Evolutionary conservation across 2,113 vertebrate species (phyloP).

Genomic region (Silurus glanis): DNA sequence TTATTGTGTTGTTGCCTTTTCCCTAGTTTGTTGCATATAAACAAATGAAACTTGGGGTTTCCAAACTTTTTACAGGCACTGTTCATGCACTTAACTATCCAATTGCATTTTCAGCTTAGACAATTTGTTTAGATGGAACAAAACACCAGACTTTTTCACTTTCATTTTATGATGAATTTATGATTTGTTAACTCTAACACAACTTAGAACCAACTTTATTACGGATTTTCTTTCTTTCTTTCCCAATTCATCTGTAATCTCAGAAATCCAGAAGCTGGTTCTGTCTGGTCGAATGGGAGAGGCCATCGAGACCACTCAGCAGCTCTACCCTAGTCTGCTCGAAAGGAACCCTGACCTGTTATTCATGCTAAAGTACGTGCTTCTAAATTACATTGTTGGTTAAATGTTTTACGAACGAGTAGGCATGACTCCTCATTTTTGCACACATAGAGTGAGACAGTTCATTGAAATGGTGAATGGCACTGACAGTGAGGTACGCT

Average conservation of each 20-base stretch:
- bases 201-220: not conserved
- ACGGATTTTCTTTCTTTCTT: not conserved
- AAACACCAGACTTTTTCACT: not conserved
- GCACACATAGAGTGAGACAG: slow-evolving; percentile 85
- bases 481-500: slow-evolving; percentile 96
- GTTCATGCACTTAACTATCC: not conserved
- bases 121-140: not conserved
- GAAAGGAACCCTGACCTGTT: slow-evolving; percentile 98
- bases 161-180: not conserved
- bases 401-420: not conserved
- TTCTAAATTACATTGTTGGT: not conserved
- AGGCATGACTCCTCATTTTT: not conserved
- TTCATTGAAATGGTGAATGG: slow-evolving; percentile 99
- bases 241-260: slow-evolving; percentile 20
- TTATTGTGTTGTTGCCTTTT: no score
- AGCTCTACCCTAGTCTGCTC: slow-evolving; percentile 96
- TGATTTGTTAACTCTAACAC: not conserved
- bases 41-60: no score
- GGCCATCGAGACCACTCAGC: slow-evolving; percentile 98
- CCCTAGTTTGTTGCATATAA: no score
- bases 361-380: slow-evolving; percentile 95
- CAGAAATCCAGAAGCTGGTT: slow-evolving; percentile 99
- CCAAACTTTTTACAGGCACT: no score
- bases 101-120: not conserved
- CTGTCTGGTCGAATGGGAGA: slow-evolving; percentile 98